Conservation (phyloP, 2,113 vertebrate genomes). For the Stigmatopora nigra region DNA sequence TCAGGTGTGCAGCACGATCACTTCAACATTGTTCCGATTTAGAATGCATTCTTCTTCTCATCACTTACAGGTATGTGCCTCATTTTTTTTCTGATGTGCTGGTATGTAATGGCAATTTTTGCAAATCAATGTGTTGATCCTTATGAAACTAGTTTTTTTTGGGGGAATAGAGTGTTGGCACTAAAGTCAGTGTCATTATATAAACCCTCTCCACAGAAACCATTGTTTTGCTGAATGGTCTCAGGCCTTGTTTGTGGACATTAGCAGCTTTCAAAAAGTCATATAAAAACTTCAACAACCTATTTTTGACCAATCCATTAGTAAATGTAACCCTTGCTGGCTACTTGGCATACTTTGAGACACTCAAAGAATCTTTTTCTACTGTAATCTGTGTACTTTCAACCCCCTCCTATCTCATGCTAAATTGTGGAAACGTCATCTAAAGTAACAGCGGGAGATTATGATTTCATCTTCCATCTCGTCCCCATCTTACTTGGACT, state of each 20-base stretch:
- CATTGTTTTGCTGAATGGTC: slow-evolving; percentile 23
- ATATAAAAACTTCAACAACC: slow-evolving; percentile 30
- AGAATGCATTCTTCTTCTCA: too few species aligned
- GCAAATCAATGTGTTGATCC: background rate
- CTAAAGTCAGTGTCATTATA: slow-evolving; percentile 13
- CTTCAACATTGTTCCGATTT: too few species aligned
- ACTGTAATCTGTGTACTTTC: slow-evolving; percentile 22
- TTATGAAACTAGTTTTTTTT: background rate
- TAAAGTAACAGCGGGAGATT: slow-evolving; percentile 13
- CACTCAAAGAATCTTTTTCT: slow-evolving; percentile 15
- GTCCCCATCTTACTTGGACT: background rate
- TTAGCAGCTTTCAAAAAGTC: slow-evolving; percentile 33
- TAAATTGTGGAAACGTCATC: slow-evolving; percentile 41
- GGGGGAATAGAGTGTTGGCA: background rate
- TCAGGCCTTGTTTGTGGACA: slow-evolving; percentile 39
- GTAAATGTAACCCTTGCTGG: slow-evolving; percentile 34
- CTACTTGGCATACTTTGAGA: slow-evolving; percentile 13
- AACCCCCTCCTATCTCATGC: slow-evolving; percentile 7
- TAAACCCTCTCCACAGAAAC: slow-evolving; percentile 4
- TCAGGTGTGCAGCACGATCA: background rate
- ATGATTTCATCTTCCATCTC: slow-evolving; percentile 18
- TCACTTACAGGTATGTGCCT: too few species aligned
- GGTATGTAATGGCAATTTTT: background rate
- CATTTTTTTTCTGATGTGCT: too few species aligned
- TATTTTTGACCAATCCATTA: slow-evolving; percentile 39